Base-by-base conservation (phyloP, 2,888 invertebrate species). In the Xanthostigma xanthostigma region DNA sequence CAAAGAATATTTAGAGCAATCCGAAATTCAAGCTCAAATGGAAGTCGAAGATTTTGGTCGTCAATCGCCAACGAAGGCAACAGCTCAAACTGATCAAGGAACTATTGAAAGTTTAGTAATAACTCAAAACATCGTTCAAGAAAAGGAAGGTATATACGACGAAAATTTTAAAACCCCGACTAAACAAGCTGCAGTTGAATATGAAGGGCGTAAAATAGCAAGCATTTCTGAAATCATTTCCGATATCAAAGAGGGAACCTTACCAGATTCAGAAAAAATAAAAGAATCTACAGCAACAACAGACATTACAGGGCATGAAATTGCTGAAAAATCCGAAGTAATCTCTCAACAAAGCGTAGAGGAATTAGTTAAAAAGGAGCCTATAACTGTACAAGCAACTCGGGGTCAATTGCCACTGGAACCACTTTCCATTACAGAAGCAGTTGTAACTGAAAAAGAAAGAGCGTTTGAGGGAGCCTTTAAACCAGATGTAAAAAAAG, bases 41-140 rank as follows among this genome's bases (percentile, higher is more conserved):
- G 60, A 62, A 38, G 55, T 64, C 2, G 63, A 68, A 50, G 64
- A 64, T 51, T 58, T 62, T 44, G 54, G 66, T 38, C 62, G 61
- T 49, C 55, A 59, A 44, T 53, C 60, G 48, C 61, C 60, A 35
- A 58, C 51, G 11, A 69, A 71, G 6, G 65, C 65, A 51, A 45
- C 66, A 37, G 61, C 60, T 11, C 66, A 66, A 52, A 57, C 64
- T 36, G 54, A 57, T 58, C 63, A 61, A 12, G 57, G 65, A 51
- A 65, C 70, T 54, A 61, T 67, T 41, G 71, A 73, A 59, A 61
- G 73, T 53, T 51, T 77, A 12, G 63, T 64, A 41, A 68, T 72
- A 8, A 68, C 69, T 2, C 70, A 74, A 62, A 62, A 71, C 34
- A 54, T 71, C 41, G 57, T 67, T 8, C 68, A 69, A 46, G 76